phyloP scores from a whole-genome alignment of 1,140 invertebrate genomes.

The Rhynchophorus ferrugineus region DNA sequence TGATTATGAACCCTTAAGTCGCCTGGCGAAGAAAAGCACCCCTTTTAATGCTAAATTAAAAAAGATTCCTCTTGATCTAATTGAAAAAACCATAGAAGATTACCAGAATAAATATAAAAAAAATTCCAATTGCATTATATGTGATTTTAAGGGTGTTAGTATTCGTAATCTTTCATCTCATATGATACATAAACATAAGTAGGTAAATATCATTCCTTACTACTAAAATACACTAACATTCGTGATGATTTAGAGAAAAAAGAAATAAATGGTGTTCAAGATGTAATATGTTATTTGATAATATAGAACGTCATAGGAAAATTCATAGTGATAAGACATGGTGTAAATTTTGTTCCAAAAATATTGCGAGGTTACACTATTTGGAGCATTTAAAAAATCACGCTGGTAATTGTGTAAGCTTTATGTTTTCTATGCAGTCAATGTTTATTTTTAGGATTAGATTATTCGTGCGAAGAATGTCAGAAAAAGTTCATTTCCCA shows the following conservation, averaged over 20 bases:
- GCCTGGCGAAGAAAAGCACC: background rate
- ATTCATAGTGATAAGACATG: slow-evolving; percentile 9
- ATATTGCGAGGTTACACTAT: slow-evolving; percentile 16
- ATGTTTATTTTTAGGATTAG: slow-evolving; percentile 8
- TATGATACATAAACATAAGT: slow-evolving; percentile 25
- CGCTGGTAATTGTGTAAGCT: slow-evolving; percentile 16
- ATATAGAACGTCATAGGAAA: slow-evolving; percentile 17
- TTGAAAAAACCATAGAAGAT: slow-evolving; percentile 18
- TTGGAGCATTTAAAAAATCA: slow-evolving; percentile 23
- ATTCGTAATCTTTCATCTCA: slow-evolving; percentile 19
- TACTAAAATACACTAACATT: background rate
- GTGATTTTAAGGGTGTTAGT: slow-evolving; percentile 20
- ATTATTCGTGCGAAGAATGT: slow-evolving; percentile 14
- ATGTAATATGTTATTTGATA: slow-evolving; percentile 17
- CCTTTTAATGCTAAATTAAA: slow-evolving; percentile 16
- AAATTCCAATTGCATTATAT: slow-evolving; percentile 19
- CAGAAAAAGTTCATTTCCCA: slow-evolving; percentile 18
- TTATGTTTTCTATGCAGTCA: background rate
- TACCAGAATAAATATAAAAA: slow-evolving; percentile 15
- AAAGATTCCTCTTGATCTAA: slow-evolving; percentile 9
- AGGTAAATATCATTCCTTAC: background rate
- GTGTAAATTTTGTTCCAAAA: slow-evolving; percentile 21
- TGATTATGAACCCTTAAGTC: slow-evolving; percentile 17
- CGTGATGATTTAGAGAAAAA: slow-evolving; percentile 13
- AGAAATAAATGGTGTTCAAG: slow-evolving; percentile 15